Evolutionary conservation across 1,140 invertebrate species (phyloP), one percentile per base, ranked within the genome.

Genomic region (Procambarus virginalis): DNA sequence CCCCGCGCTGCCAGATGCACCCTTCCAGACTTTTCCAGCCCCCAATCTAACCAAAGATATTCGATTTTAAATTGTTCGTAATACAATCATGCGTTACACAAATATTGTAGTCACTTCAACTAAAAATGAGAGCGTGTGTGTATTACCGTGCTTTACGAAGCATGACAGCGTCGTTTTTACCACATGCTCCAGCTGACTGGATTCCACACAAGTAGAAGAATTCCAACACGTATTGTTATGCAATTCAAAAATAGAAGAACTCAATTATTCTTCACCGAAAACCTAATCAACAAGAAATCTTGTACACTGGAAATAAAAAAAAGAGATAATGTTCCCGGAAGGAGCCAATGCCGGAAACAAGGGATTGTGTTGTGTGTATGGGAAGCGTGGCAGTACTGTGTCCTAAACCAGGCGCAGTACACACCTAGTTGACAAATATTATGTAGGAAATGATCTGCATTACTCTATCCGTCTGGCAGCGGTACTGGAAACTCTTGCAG

Each of bases 1-100:
- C 88, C 75, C 45, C 81, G 17, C 58, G 55, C 76, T 48, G 22
- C 73, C 81, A 73, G 76, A 79, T 64, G 49, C 51, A 77, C 75
- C 34, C 34, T 78, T 89, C 88, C 88, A 79, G 75, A 76, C 75
- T 60, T 46, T 84, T 78, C 81, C 80, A 60, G 46, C 34, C n/a
- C 4, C 81, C 49, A 78, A 46, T 70, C 51, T 68, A 46, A 73
- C 68, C 22, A 34, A 73, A 73, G 34, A 8, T 17, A 64, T 64
- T 20, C 4, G 3, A 58, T 64, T 64, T 64, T 17, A 64, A 20
- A 64, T 4, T 20, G 17, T 3, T 17, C 3, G 4, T 64, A 64
- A 64, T 17, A 20, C 17, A 5, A 64, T 64, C 60, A 17, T 5
- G 17, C 10, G 20, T 64, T 20, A 10, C 17, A 64, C 4, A 64